Percentiles rank a stretch among this genome's conserved stretches.
phyloP scores from a whole-genome alignment of 2,888 invertebrate species.

The Oscheius myriophilus region DNA sequence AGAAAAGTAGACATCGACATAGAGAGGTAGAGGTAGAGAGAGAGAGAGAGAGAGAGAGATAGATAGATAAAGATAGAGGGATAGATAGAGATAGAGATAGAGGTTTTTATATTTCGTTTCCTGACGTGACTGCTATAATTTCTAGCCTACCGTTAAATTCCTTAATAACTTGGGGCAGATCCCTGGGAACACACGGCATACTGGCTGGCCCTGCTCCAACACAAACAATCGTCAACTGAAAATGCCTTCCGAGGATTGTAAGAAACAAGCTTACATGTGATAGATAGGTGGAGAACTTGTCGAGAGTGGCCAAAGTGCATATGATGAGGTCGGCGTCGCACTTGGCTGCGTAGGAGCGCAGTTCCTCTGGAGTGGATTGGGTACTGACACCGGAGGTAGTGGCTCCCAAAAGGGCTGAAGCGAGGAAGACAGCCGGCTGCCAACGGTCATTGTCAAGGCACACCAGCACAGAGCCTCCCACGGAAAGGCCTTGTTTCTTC shows the following conservation, averaged over 20 bases:
- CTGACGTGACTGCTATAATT: too few relatives aligned
- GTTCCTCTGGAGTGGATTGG: slow-evolving; percentile 41
- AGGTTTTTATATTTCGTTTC: too few relatives aligned
- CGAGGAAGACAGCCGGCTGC: slow-evolving; percentile 55
- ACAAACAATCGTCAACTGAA: slow-evolving; percentile 16
- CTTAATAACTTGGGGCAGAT: slow-evolving; percentile 7
- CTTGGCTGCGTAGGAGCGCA: slow-evolving; percentile 28
- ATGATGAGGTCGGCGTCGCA: slow-evolving; percentile 24
- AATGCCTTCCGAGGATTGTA: neutral
- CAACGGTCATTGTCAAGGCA: slow-evolving; percentile 54
- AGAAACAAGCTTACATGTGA: slow-evolving; percentile 11
- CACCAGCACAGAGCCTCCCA: slow-evolving; percentile 50
- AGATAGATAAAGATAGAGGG: too few relatives aligned
- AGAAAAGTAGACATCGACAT: too few relatives aligned
- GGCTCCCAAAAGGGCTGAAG: slow-evolving; percentile 51
- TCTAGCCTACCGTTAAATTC: slow-evolving; percentile 7
- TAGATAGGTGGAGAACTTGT: slow-evolving; percentile 24
- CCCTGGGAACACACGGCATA: slow-evolving; percentile 16
- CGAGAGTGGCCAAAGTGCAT: slow-evolving; percentile 12
- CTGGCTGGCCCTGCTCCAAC: slow-evolving; percentile 11
- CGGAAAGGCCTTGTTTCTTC: slow-evolving; percentile 25
- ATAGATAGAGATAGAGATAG: too few relatives aligned
- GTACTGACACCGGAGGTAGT: slow-evolving; percentile 49
- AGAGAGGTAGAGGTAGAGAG: too few relatives aligned
- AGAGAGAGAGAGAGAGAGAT: too few relatives aligned